phyloP scores from a whole-genome alignment of 2,888 invertebrate genomes.

The Dasypolia templi region DNA sequence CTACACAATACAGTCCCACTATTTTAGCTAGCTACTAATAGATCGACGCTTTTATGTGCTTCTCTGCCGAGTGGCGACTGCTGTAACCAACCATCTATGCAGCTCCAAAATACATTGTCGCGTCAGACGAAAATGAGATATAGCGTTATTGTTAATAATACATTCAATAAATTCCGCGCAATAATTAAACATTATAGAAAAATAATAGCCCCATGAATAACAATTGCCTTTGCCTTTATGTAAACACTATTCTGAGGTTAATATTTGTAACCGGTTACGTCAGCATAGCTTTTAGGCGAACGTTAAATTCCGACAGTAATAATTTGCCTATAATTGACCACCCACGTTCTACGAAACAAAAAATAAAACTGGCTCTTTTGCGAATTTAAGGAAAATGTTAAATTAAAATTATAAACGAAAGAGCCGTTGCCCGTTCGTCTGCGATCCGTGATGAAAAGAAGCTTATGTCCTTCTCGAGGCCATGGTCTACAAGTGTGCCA shows the following conservation, averaged over 20 bases:
- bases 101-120: constrained; percentile 26
- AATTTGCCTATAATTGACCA: constrained; percentile 52
- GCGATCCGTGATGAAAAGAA: too few species aligned
- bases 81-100: constrained; percentile 33
- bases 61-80: constrained; percentile 23
- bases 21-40: constrained; percentile 67
- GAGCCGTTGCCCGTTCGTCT: too few species aligned
- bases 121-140: constrained; percentile 18
- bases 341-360: constrained; percentile 52
- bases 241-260: constrained; percentile 36
- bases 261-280: constrained; percentile 42
- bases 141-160: constrained; percentile 12
- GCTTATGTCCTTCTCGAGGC: too few species aligned
- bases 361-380: constrained; percentile 17
- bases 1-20: constrained; percentile 63
- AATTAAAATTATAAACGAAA: constrained; percentile 12
- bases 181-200: constrained; percentile 38
- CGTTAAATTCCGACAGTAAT: constrained; percentile 48
- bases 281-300: constrained; percentile 46
- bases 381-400: constrained; percentile 34
- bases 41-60: constrained; percentile 63
- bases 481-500: too few species aligned
- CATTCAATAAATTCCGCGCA: constrained; percentile 17
- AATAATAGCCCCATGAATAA: constrained; percentile 42
- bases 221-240: constrained; percentile 53